Percentiles rank a stretch among this genome's conserved stretches.
Conservation (phyloP, 2,888 invertebrate species). For the Stenurella melanura region DNA sequence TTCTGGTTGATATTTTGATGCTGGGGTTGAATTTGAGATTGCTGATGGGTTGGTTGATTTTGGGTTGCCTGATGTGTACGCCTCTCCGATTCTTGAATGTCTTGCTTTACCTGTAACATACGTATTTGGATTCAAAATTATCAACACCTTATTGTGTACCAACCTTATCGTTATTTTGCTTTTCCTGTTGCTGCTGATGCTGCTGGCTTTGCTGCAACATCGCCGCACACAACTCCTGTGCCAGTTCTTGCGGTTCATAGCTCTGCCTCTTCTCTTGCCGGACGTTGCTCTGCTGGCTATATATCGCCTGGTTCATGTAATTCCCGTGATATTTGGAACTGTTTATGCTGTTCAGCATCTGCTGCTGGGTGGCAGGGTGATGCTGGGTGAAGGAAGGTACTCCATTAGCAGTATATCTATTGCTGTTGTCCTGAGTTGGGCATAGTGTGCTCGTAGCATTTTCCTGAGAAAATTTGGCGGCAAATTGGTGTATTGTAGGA, state of each 20-base stretch:
- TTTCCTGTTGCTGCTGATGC: conserved; percentile 50
- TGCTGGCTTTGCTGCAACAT: conserved; percentile 68
- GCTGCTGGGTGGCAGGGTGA: conserved; percentile 68
- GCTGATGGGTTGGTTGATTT: conserved; percentile 51
- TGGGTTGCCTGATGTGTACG: conserved; percentile 28
- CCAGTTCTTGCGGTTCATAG: conserved; percentile 69
- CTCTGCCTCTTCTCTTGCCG: conserved; percentile 68
- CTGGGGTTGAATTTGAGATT: conserved; percentile 51
- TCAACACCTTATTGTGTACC: too few species aligned
- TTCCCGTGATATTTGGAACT: conserved; percentile 65
- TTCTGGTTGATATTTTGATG: conserved; percentile 60
- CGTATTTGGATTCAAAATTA: neutral
- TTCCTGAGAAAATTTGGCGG: conserved; percentile 81
- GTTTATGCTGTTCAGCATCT: conserved; percentile 65
- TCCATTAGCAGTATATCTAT: conserved; percentile 71
- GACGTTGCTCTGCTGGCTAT: conserved; percentile 64
- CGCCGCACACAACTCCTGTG: conserved; percentile 69
- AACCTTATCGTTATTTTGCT: conserved; percentile 64
- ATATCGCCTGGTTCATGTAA: conserved; percentile 67
- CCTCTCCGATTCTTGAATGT: conserved; percentile 4
- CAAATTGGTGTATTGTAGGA: conserved; percentile 89
- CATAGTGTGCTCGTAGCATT: conserved; percentile 56
- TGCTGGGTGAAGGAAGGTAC: conserved; percentile 75
- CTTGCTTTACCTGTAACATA: conserved; percentile 13
- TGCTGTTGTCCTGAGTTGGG: conserved; percentile 61